Evolutionary conservation across 2,888 invertebrate genomes (phyloP), one percentile per base, ranked within the genome.

Genomic region (Nomada ruficornis): DNA sequence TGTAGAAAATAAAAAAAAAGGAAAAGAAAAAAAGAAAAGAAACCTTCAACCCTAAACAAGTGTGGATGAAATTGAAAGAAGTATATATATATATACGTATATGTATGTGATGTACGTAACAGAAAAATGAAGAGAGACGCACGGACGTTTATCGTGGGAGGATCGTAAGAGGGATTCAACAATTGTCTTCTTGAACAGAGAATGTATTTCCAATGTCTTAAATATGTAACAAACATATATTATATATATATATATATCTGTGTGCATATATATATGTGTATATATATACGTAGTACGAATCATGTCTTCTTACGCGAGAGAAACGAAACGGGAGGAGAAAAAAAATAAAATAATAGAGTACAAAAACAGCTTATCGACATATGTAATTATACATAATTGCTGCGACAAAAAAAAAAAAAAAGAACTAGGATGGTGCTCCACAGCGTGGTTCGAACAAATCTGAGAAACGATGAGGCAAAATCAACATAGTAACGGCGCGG

Each of bases 181-280:
- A 75, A 81, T 78, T 73, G 62, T 67, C n/a, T 84, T 82, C 64
- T 44, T 81, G 69, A 87, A 87, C 72, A 86, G 77, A 85, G 74
- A 77, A 80, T 85, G 68, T 86, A 86, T 86, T 86, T 86, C 71
- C 77, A 64, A 74, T 20, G 57, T 57, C 60, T 71, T 23, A 80
- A 86, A 86, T 80, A 80, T 60, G 55, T 82, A 78, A 82, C 73
- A 65, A 79, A 86, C 70, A 79, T 68, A 77, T 55, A 64, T 65
- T 68, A 64, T 67, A 36, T 36, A 7, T 47, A 62, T 62, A 20
- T 63, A n/a, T 62, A 63, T 57, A n/a, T n/a, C n/a, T n/a, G 55
- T 69, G 42, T 69, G 47, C 44, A 62, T 62, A 42, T 63, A n/a
- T 62, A 63, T 69, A 55, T 68, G 36, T 69, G 36, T 60, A 60